Conservation (phyloP, 2,888 invertebrate species). For the Laspeyria flexula region DNA sequence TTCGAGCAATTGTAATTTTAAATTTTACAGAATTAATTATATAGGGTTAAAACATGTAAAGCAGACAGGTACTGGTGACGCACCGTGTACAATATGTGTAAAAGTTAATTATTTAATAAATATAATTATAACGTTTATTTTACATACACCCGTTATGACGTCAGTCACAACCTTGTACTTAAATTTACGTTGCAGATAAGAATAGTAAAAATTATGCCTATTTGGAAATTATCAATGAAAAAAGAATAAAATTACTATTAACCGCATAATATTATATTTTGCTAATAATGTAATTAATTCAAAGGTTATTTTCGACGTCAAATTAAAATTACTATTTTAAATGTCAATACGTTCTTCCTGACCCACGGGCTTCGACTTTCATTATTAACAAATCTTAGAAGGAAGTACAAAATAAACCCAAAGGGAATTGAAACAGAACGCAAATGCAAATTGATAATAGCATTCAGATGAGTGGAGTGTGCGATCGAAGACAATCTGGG, state of each 20-base stretch:
- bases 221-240: not conserved
- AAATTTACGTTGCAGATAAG: constrained; percentile 42
- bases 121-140: too few relatives aligned
- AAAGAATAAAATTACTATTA: not conserved
- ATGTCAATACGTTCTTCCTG: too few relatives aligned
- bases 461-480: not conserved
- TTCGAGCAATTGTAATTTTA: too few relatives aligned
- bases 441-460: not conserved
- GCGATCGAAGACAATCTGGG: constrained; percentile 10
- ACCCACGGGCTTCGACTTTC: too few relatives aligned
- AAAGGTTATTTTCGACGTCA: too few relatives aligned
- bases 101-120: constrained; percentile 14
- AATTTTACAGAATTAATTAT: not conserved
- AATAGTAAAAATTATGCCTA: constrained; percentile 3
- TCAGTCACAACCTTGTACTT: constrained; percentile 65
- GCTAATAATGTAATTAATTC: not conserved
- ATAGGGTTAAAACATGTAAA: not conserved
- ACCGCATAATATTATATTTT: not conserved
- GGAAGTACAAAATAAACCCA: not conserved
- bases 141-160: constrained; percentile 54
- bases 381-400: too few relatives aligned
- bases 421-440: not conserved
- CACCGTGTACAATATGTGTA: not conserved
- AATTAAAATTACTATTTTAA: too few relatives aligned
- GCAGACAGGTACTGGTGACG: too few relatives aligned